A percentile compares a stretch with the other conserved stretches of the same genome.
These are phyloP conservation scores for Eublepharis macularius DNA, from an alignment of 2,113 vertebrate genomes.

Conservation along the genomic window DNA sequence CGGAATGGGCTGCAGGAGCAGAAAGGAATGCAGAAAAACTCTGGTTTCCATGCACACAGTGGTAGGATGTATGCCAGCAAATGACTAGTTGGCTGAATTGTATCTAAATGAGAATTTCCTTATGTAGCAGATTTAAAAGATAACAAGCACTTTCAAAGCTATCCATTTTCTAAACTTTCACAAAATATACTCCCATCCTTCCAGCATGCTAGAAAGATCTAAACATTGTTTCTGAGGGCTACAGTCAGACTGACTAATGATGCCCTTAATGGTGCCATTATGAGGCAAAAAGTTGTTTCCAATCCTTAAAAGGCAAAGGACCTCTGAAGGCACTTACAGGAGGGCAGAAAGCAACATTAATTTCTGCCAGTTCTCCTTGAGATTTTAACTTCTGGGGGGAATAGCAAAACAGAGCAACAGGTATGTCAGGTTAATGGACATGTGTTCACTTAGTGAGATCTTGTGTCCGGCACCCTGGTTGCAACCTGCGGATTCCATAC, in stretches of 20 bases:
- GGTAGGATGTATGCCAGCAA: no score
- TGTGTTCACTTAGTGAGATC: no score
- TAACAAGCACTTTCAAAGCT: background rate
- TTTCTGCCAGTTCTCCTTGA: accelerated
- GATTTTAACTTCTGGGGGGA: background rate
- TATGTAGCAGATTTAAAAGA: background rate
- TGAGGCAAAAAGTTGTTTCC: background rate
- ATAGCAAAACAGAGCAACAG: accelerated
- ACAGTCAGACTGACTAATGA: background rate
- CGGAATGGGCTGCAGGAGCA: no score
- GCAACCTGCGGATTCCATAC: no score
- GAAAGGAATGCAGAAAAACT: no score
- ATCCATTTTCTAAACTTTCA: conserved; percentile 1
- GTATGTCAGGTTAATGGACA: background rate
- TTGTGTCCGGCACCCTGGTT: no score
- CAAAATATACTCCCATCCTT: background rate
- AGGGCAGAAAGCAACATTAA: background rate
- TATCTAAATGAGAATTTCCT: conserved; percentile 18
- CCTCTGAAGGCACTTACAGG: background rate
- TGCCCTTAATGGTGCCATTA: background rate
- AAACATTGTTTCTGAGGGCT: background rate
- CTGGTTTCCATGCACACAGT: no score
- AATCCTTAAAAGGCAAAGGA: background rate
- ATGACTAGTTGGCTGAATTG: conserved; percentile 8
- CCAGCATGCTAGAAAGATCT: background rate